phyloP scores from a whole-genome alignment of 2,888 invertebrate species.

The Tanytarsus gracilentus region DNA sequence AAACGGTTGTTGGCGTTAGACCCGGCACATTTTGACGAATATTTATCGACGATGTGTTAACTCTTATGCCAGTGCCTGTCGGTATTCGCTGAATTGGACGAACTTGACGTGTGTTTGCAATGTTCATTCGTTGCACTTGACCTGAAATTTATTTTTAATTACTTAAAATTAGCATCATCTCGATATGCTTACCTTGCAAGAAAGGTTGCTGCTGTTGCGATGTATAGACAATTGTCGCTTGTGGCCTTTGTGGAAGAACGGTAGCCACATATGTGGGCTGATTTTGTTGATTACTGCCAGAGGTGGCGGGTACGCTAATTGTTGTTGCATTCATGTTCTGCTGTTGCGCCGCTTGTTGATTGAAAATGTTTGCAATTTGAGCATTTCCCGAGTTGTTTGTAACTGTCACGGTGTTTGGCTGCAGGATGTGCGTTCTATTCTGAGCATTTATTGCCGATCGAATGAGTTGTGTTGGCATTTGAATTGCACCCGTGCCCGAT shows the following conservation, averaged over 20 bases:
- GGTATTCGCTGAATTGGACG: slow-evolving; percentile 38
- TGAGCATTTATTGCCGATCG: slow-evolving; percentile 37
- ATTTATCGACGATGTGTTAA: slow-evolving; percentile 41
- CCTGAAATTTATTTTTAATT: slow-evolving; percentile 30
- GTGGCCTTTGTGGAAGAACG: slow-evolving; percentile 40
- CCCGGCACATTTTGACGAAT: slow-evolving; percentile 40
- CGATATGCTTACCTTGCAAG: too few relatives aligned
- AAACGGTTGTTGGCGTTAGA: slow-evolving; percentile 34
- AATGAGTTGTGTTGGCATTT: slow-evolving; percentile 40
- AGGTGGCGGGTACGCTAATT: slow-evolving; percentile 34
- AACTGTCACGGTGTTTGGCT: slow-evolving; percentile 41
- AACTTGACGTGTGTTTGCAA: slow-evolving; percentile 38
- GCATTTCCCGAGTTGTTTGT: slow-evolving; percentile 33
- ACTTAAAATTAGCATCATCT: too few relatives aligned
- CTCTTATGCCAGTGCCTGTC: slow-evolving; percentile 31
- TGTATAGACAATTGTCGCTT: slow-evolving; percentile 41
- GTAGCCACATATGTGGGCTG: slow-evolving; percentile 42
- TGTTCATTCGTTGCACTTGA: slow-evolving; percentile 37
- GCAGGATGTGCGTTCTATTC: slow-evolving; percentile 34
- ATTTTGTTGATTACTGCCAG: slow-evolving; percentile 32
- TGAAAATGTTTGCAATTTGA: slow-evolving; percentile 29
- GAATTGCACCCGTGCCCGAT: slow-evolving; percentile 34
- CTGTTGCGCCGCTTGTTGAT: slow-evolving; percentile 7
- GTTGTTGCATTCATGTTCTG: slow-evolving; percentile 31
- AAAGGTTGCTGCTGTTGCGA: slow-evolving; percentile 37